Conservation (phyloP, 2,113 vertebrate species). For the Mionectes macconnelli region DNA sequence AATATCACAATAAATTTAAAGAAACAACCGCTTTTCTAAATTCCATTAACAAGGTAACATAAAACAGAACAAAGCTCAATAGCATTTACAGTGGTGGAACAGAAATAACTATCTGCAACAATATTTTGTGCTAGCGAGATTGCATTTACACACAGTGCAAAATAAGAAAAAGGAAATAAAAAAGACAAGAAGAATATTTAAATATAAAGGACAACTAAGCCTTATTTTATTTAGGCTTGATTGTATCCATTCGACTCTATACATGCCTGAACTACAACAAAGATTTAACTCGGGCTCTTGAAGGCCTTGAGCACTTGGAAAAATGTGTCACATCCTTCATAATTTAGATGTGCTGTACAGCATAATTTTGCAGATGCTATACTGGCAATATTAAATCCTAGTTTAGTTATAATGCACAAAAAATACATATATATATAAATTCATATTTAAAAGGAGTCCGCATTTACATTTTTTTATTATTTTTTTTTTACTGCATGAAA, state of each 20-base stretch:
- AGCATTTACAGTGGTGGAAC: slow-evolving; percentile 93
- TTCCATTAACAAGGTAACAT: slow-evolving; percentile 88
- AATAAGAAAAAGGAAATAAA: slow-evolving; percentile 77
- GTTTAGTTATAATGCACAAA: slow-evolving; percentile 80
- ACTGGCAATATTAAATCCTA: slow-evolving; percentile 78
- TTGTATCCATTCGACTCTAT: slow-evolving; percentile 77
- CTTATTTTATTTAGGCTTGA: slow-evolving; percentile 86
- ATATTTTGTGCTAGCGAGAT: slow-evolving; percentile 97
- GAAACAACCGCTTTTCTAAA: slow-evolving; percentile 88
- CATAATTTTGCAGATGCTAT: slow-evolving; percentile 69
- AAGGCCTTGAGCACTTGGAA: slow-evolving; percentile 73
- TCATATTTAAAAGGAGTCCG: slow-evolving; percentile 81
- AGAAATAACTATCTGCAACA: slow-evolving; percentile 92
- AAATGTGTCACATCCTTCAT: slow-evolving; percentile 68
- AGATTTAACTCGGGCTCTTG: slow-evolving; percentile 74
- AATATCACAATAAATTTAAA: slow-evolving; percentile 98
- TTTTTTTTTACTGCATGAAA: slow-evolving; percentile 74
- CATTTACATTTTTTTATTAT: slow-evolving; percentile 61
- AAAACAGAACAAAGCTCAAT: slow-evolving; percentile 85
- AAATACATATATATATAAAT: slow-evolving; percentile 85
- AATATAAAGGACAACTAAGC: slow-evolving; percentile 90
- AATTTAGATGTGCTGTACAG: slow-evolving; percentile 68
- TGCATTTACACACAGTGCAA: slow-evolving; percentile 99
- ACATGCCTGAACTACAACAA: slow-evolving; percentile 76
- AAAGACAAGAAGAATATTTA: slow-evolving; percentile 87